Evolutionary conservation across 2,888 invertebrate species (phyloP), one percentile per base, ranked within the genome.

Genomic region (Scaptomyza caliginosa): DNA sequence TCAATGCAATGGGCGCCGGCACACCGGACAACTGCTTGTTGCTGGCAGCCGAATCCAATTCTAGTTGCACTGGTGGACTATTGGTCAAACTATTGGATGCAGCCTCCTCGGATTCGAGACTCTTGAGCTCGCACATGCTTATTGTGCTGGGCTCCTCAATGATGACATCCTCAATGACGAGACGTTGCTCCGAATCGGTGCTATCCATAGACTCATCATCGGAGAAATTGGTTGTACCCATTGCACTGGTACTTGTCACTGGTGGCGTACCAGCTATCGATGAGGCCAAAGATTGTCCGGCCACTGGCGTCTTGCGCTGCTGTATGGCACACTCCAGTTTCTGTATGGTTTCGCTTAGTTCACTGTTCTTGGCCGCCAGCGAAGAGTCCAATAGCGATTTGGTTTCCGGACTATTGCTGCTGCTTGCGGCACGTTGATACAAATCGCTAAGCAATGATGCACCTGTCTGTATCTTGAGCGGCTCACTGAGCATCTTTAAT

Each of bases 121-220:
- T 89, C 67, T 88, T 89, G 3, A 79, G 79, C 16, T 80, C 77
- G n/a, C 45, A 17, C 26, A 17, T 30, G 4, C 74, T 57, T 1
- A 68, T 67, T 1, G 65, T 46, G 11, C 73, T 70, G 1, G 84
- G 67, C 67, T 87, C 84, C 55, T 91, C 85, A 77, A 92, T 77
- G 81, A 92, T 83, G 4, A 91, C 90, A 56, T 92, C 92, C 46
- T 93, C 94, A 45, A 94, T 94, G 0, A 94, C 92, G 19, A 94
- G 88, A 7, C 93, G 91, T 59, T 93, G 92, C 73, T 94, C 94
- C 0, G 94, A 94, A 88, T 94, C 94, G 46, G 94, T 94, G 77
- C 93, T 93, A 62, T 94, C 94, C 1, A 93, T 92, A 6, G 93
- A 94, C 60, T 94, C 93, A 10, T 94, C 94, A 8, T 94, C 94